These are phyloP conservation scores for Dromiciops gliroides DNA, from an alignment of 2,113 vertebrate genomes.

Conservation along the genomic window DNA sequence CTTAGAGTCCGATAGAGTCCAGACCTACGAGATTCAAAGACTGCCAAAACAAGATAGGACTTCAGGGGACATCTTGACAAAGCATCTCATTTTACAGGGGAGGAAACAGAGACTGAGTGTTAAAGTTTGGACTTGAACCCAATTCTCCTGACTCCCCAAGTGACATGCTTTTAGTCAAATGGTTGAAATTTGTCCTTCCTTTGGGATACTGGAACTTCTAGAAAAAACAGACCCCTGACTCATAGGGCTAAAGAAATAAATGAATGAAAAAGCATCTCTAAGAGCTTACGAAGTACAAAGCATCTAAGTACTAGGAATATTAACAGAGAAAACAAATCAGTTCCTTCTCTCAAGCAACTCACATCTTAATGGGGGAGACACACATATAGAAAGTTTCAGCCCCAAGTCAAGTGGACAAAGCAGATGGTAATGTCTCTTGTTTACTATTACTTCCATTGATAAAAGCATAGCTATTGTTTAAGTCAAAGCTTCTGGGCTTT, in stretches of 20 bases:
- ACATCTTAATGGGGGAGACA: not conserved
- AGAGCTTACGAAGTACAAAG: not conserved
- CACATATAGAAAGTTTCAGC: not conserved
- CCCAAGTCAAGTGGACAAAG: not conserved
- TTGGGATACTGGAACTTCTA: not conserved
- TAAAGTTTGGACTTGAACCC: not conserved
- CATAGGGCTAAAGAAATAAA: not conserved
- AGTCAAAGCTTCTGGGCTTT: no score
- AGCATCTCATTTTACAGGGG: not conserved
- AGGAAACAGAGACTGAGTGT: not conserved
- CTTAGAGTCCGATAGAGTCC: no score
- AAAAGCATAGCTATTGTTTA: no score
- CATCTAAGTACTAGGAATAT: not conserved
- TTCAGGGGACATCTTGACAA: not conserved
- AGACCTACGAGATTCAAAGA: not conserved
- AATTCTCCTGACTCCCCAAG: not conserved
- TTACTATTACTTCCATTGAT: no score
- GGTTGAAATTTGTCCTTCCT: not conserved
- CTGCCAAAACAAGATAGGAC: not conserved
- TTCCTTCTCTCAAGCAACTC: not conserved
- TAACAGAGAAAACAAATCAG: not conserved
- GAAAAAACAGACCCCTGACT: not conserved
- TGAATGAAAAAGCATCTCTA: not conserved
- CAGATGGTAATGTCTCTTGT: not conserved
- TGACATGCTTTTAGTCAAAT: not conserved